Evolutionary conservation across 2,888 invertebrate genomes (phyloP).

Genomic region (Brenthis daphne): DNA sequence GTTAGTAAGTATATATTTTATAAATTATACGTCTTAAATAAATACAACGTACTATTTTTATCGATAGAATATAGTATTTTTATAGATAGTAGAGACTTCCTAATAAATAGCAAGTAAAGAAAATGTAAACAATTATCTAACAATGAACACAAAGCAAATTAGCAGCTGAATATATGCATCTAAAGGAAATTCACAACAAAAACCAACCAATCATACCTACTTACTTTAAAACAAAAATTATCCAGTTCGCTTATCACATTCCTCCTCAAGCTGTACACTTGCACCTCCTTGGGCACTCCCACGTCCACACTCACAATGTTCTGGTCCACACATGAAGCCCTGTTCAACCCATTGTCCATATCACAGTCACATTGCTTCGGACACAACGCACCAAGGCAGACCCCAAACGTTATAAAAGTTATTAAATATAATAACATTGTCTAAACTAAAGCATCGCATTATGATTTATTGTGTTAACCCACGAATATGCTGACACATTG

Average conservation of each 20-base stretch:
- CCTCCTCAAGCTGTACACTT: conserved; percentile 83
- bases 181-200: too few relatives aligned
- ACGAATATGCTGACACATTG: conserved; percentile 30
- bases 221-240: conserved; percentile 83
- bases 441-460: conserved; percentile 47
- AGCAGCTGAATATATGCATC: too few relatives aligned
- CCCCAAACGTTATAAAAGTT: conserved; percentile 26
- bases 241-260: conserved; percentile 84
- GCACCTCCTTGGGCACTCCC: conserved; percentile 81
- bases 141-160: too few relatives aligned
- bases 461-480: conserved; percentile 26
- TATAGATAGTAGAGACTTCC: too few relatives aligned
- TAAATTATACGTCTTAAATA: too few relatives aligned
- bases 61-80: too few relatives aligned
- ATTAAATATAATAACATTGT: conserved; percentile 46
- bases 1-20: too few relatives aligned
- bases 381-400: conserved; percentile 57
- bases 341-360: conserved; percentile 70
- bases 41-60: too few relatives aligned
- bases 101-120: too few relatives aligned
- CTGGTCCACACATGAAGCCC: conserved; percentile 80
- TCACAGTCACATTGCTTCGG: conserved; percentile 82
- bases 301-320: conserved; percentile 82
- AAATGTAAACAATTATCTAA: too few relatives aligned
- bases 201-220: background rate